Percentiles rank a stretch among this genome's conserved stretches.
phyloP scores from a whole-genome alignment of 1,140 invertebrate genomes.

The Saccostrea glomerata region DNA sequence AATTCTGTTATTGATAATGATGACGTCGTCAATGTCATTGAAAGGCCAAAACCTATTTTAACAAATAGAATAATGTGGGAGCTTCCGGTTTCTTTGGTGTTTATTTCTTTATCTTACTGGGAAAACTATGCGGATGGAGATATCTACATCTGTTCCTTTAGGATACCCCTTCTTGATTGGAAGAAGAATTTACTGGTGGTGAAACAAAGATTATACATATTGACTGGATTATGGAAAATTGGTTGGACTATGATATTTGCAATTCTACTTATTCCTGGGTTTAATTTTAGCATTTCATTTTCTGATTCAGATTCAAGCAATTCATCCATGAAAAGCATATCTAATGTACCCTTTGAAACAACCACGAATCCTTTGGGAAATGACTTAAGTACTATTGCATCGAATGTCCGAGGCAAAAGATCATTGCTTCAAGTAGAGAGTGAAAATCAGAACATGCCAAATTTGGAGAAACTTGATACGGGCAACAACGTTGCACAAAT shows the following conservation, averaged over 20 bases:
- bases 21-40: slow-evolving; percentile 44
- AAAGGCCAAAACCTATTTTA: slow-evolving; percentile 41
- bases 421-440: not conserved
- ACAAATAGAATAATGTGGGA: slow-evolving; percentile 82
- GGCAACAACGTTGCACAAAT: not conserved
- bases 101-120: slow-evolving; percentile 96
- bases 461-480: not conserved
- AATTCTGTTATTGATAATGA: slow-evolving; percentile 44
- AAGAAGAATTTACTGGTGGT: slow-evolving; percentile 65
- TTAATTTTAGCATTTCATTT: slow-evolving; percentile 66
- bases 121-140: slow-evolving; percentile 93
- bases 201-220: slow-evolving; percentile 67
- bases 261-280: slow-evolving; percentile 63
- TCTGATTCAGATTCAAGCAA: slow-evolving; percentile 11
- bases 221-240: slow-evolving; percentile 72
- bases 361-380: not conserved
- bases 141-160: slow-evolving; percentile 61
- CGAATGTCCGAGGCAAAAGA: not conserved
- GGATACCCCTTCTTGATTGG: slow-evolving; percentile 63
- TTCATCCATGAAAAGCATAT: not conserved
- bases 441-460: not conserved
- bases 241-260: slow-evolving; percentile 70
- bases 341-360: not conserved
- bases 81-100: slow-evolving; percentile 89
- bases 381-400: not conserved